Evolutionary conservation across 2,888 invertebrate genomes (phyloP).

Genomic region (Schrankia costaestrigalis): DNA sequence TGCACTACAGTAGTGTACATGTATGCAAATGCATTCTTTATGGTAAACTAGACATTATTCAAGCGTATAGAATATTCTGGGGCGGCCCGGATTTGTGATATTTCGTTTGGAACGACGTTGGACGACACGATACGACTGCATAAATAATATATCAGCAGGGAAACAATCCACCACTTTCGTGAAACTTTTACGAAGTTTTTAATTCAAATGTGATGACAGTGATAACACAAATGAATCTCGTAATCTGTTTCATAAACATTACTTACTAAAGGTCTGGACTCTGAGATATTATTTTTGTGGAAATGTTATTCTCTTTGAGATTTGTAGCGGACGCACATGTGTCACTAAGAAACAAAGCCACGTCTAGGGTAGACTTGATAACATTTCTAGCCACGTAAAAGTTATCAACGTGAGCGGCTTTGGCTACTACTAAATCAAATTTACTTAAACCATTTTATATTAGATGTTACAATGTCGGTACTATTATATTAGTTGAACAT

Average conservation of each 20-base stretch:
- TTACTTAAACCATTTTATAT: constrained; percentile 23
- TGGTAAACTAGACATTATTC: constrained; percentile 61
- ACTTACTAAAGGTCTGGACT: constrained; percentile 21
- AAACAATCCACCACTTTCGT: constrained; percentile 41
- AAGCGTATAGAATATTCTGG: constrained; percentile 61
- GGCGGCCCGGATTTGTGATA: constrained; percentile 49
- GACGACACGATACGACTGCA: constrained; percentile 47
- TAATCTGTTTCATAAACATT: constrained; percentile 30
- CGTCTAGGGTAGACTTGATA: constrained; percentile 45
- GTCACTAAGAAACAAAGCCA: constrained; percentile 53
- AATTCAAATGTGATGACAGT: constrained; percentile 18
- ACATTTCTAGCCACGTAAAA: constrained; percentile 54
- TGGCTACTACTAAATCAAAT: constrained; percentile 33
- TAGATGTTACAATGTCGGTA: constrained; percentile 6
- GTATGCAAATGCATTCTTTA: constrained; percentile 66
- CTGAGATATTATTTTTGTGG: constrained; percentile 17
- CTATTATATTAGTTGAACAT: no score
- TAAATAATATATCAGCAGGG: constrained; percentile 57
- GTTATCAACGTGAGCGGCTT: constrained; percentile 41
- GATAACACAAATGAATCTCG: constrained; percentile 25
- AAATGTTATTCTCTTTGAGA: constrained; percentile 38
- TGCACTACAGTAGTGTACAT: constrained; percentile 43
- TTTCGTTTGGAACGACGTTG: constrained; percentile 44
- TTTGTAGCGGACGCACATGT: constrained; percentile 43
- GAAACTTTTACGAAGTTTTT: constrained; percentile 26